Evolutionary conservation across 2,113 vertebrate genomes (phyloP).

Genomic region (Ancistrus triradiatus): DNA sequence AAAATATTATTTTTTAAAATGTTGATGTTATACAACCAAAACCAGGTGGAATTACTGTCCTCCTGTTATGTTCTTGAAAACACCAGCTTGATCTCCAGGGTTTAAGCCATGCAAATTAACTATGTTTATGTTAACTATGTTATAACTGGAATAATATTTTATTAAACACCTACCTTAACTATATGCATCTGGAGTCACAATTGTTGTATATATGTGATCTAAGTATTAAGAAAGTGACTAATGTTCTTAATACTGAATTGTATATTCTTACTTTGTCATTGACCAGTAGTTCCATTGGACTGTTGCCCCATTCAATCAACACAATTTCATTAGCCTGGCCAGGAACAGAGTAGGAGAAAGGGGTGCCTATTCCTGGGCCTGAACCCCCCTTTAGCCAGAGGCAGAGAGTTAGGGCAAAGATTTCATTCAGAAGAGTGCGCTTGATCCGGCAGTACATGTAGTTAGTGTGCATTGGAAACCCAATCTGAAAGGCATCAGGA

Average conservation of each 20-base stretch:
- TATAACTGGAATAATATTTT: too few relatives aligned
- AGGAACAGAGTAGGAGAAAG: slow-evolving; percentile 71
- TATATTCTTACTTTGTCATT: slow-evolving; percentile 67
- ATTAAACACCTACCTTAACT: too few relatives aligned
- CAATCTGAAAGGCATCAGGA: slow-evolving; percentile 63
- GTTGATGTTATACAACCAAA: too few relatives aligned
- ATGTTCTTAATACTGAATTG: background rate
- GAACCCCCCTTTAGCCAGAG: slow-evolving; percentile 63
- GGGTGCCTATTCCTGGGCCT: slow-evolving; percentile 67
- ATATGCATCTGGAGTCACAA: too few relatives aligned
- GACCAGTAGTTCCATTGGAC: slow-evolving; percentile 73
- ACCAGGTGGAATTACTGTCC: too few relatives aligned
- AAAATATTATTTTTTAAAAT: too few relatives aligned
- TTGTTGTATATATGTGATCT: background rate
- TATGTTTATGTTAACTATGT: too few relatives aligned
- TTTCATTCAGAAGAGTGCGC: slow-evolving; percentile 59
- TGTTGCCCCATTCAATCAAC: slow-evolving; percentile 72
- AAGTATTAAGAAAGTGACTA: background rate
- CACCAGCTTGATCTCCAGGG: too few relatives aligned
- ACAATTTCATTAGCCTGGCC: slow-evolving; percentile 76
- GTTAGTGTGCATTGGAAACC: slow-evolving; percentile 73
- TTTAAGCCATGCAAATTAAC: too few relatives aligned
- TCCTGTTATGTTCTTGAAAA: too few relatives aligned
- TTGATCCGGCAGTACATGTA: slow-evolving; percentile 70
- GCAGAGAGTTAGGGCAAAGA: slow-evolving; percentile 70